phyloP scores from a whole-genome alignment of 1,140 invertebrate species.

The Drosophila biarmipes region DNA sequence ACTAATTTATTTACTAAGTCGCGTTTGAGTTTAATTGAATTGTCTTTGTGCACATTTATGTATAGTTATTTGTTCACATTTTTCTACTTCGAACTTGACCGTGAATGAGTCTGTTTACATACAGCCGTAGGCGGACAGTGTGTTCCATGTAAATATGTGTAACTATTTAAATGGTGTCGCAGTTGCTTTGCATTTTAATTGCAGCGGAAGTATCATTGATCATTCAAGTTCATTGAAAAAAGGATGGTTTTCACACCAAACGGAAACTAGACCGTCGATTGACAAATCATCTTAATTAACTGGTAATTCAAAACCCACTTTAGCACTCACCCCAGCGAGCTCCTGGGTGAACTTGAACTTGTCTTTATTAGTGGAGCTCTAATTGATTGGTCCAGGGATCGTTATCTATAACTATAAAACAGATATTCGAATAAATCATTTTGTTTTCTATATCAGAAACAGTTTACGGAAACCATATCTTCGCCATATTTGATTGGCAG shows the following conservation, averaged over 20 bases:
- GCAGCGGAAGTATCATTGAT: constrained; percentile 19
- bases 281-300: constrained; percentile 7
- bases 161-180: constrained; percentile 15
- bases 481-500: constrained; percentile 38
- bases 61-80: constrained; percentile 28
- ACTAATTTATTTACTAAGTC: constrained; percentile 10
- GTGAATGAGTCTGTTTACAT: constrained; percentile 46
- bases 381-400: constrained; percentile 16
- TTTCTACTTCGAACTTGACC: constrained; percentile 52
- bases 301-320: constrained; percentile 11
- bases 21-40: constrained; percentile 11
- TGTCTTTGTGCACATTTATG: constrained; percentile 11
- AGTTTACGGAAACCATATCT: constrained; percentile 9
- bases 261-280: constrained; percentile 16
- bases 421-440: background rate
- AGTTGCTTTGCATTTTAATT: constrained; percentile 35
- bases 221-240: constrained; percentile 28
- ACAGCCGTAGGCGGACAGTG: constrained; percentile 19
- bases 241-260: constrained; percentile 23
- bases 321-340: constrained; percentile 4
- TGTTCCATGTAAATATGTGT: background rate
- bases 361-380: constrained; percentile 21
- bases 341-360: constrained; percentile 35
- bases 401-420: background rate
- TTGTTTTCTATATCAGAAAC: constrained; percentile 20